A percentile compares a stretch with the other conserved stretches of the same genome.
phyloP scores from a whole-genome alignment of 2,113 vertebrate genomes.

The Rhynchopsitta pachyrhyncha region DNA sequence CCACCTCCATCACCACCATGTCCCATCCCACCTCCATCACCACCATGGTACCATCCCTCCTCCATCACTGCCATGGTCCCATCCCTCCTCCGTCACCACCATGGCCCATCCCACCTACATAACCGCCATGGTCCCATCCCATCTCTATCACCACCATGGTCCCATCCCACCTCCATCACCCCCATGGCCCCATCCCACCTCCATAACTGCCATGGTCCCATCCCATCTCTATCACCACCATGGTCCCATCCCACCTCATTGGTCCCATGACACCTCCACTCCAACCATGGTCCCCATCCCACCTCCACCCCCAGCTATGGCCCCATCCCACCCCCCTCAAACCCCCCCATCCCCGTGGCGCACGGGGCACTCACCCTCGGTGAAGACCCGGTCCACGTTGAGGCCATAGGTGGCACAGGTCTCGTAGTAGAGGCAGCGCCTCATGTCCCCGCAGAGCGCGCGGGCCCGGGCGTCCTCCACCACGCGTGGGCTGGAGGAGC shows the following conservation, averaged over 20 bases:
- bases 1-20: not conserved
- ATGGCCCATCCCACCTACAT: too few relatives aligned
- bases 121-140: too few relatives aligned
- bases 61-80: not conserved
- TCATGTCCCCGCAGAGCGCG: too few relatives aligned
- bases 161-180: not conserved
- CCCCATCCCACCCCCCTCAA: not conserved
- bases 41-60: not conserved
- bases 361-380: conserved; percentile 57
- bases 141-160: accelerated
- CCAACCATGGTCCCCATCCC: too few relatives aligned
- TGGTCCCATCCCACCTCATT: not conserved
- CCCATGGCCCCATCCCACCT: not conserved
- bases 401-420: conserved; percentile 96
- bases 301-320: not conserved
- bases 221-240: not conserved
- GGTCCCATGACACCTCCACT: too few relatives aligned
- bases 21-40: accelerated
- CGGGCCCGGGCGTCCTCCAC: too few relatives aligned
- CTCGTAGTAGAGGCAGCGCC: conserved; percentile 91
- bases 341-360: too few relatives aligned
- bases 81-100: too few relatives aligned
- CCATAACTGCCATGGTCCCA: not conserved
- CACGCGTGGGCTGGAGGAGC: too few relatives aligned
- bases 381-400: conserved; percentile 93